A percentile compares a stretch with the other conserved stretches of the same genome.
phyloP scores from a whole-genome alignment of 2,797 vertebrate species.

The Mormyrus hasselquistii region DNA sequence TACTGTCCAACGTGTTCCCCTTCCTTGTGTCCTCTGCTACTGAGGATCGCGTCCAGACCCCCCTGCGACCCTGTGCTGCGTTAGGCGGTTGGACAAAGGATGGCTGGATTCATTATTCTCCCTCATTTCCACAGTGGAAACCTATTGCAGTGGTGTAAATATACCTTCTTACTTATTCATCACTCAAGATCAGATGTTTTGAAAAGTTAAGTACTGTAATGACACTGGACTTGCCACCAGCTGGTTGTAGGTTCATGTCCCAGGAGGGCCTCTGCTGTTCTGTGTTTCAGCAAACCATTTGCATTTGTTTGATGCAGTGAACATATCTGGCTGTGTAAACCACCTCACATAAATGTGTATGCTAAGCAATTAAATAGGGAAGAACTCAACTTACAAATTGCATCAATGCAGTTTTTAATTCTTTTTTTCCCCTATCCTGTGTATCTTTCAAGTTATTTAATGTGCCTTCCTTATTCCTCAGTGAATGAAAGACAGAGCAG shows the following conservation, averaged over 20 bases:
- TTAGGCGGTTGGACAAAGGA: neutral
- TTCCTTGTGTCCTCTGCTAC: neutral
- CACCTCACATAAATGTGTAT: neutral
- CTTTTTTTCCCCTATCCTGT: neutral
- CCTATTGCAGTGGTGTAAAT: neutral
- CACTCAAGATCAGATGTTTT: neutral
- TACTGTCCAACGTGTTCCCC: neutral
- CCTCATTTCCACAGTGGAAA: neutral
- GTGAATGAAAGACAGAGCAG: slow-evolving; percentile 6
- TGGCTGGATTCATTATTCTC: neutral
- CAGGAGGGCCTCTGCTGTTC: slow-evolving; percentile 3
- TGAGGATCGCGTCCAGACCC: neutral
- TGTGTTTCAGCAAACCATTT: neutral
- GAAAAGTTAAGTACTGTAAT: neutral
- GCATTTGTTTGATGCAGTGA: neutral
- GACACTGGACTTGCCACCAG: neutral
- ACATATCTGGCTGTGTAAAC: neutral
- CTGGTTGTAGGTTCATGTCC: neutral
- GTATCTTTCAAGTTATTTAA: neutral
- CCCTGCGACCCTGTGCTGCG: neutral
- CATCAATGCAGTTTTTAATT: neutral
- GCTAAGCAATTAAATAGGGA: slow-evolving; percentile 9
- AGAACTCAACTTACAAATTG: neutral
- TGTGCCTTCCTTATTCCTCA: slow-evolving; percentile 14
- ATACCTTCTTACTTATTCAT: neutral